Evolutionary conservation across 2,113 vertebrate genomes (phyloP).

Genomic region (Phaethon lepturus): DNA sequence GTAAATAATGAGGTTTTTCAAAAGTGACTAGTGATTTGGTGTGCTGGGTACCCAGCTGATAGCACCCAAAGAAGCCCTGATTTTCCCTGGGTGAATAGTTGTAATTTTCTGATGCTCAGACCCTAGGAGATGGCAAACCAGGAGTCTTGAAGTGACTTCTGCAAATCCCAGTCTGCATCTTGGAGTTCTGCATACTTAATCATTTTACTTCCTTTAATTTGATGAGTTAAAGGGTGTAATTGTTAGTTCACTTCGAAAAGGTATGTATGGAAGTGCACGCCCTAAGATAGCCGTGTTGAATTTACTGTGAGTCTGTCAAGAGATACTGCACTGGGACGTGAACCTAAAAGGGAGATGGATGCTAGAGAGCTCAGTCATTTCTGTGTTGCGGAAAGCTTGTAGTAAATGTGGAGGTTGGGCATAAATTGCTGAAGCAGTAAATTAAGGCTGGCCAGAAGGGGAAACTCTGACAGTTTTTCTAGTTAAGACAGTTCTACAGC

Average conservation of each 20-base stretch:
- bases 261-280: background rate
- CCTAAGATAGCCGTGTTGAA: background rate
- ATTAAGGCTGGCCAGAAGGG: slow-evolving; percentile 32
- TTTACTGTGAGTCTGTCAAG: background rate
- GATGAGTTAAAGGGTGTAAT: background rate
- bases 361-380: background rate
- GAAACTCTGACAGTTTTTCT: slow-evolving; percentile 65
- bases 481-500: background rate
- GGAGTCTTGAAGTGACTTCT: background rate
- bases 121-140: background rate
- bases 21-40: background rate
- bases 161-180: background rate
- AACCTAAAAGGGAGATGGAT: background rate
- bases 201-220: background rate
- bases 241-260: background rate
- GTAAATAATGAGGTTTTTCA: slow-evolving; percentile 49
- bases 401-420: background rate
- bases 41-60: background rate
- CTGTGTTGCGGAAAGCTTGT: background rate
- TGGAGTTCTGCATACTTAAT: accelerated
- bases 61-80: background rate
- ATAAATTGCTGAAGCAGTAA: slow-evolving; percentile 44
- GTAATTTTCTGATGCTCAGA: background rate
- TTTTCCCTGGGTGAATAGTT: background rate
- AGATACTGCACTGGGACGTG: background rate